Evolutionary conservation across 2,797 vertebrate genomes (phyloP).

Genomic region (Dromococcyx pavoninus): DNA sequence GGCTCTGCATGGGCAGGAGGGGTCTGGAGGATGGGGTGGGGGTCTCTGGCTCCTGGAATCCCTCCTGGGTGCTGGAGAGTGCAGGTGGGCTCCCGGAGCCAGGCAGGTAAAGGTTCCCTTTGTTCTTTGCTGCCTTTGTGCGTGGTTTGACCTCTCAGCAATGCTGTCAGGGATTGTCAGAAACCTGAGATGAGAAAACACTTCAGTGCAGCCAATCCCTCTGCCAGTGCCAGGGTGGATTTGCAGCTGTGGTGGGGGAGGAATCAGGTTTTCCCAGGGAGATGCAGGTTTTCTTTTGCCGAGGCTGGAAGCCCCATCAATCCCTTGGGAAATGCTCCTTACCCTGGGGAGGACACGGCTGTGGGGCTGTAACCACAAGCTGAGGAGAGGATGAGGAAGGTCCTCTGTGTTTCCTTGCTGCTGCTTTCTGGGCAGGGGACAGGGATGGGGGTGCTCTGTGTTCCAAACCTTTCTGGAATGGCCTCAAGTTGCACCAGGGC

Average conservation of each 20-base stretch:
- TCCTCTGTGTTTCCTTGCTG: not conserved
- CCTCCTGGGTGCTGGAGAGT: not conserved
- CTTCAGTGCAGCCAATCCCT: not conserved
- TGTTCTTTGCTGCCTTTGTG: not conserved
- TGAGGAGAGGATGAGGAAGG: not conserved
- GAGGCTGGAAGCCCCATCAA: not conserved
- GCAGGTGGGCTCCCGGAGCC: fast-evolving
- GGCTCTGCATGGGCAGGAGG: not conserved
- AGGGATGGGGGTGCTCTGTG: not conserved
- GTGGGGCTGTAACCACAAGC: not conserved
- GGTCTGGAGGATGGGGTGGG: not conserved
- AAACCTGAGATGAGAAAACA: conserved; percentile 34
- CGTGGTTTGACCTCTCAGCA: not conserved
- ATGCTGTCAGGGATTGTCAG: not conserved
- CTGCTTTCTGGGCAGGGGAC: not conserved
- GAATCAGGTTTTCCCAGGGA: not conserved
- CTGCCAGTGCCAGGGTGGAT: not conserved
- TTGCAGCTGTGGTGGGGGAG: not conserved
- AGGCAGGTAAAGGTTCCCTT: not conserved
- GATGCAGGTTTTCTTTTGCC: not conserved
- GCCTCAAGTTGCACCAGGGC: no score
- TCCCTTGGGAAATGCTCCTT: not conserved
- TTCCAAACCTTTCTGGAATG: fast-evolving
- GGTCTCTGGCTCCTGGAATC: not conserved
- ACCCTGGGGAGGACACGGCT: not conserved